Conservation (phyloP, 2,888 invertebrate genomes). For the Pseudolycoriella hygida region DNA sequence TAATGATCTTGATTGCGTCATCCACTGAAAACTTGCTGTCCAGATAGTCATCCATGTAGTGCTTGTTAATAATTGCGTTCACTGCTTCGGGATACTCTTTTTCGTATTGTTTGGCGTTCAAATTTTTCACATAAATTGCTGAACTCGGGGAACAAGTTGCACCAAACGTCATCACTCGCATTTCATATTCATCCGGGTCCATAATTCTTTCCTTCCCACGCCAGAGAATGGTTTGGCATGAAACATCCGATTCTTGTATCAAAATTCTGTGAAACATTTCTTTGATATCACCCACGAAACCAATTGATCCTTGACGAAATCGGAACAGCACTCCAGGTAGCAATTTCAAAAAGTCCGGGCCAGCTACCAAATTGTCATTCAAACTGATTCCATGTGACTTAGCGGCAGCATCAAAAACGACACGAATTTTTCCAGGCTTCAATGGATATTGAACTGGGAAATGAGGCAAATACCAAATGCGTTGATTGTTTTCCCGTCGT, state of each 20-base stretch:
- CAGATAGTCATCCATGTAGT: not conserved
- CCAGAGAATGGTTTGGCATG: constrained; percentile 10
- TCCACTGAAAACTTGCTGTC: not conserved
- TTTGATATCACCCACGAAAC: constrained; percentile 10
- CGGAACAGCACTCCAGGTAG: constrained; percentile 11
- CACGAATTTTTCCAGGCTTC: constrained; percentile 14
- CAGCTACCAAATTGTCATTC: constrained; percentile 12
- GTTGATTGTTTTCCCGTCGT: constrained; percentile 2
- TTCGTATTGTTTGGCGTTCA: not conserved
- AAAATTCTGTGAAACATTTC: constrained; percentile 11
- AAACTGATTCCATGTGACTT: constrained; percentile 11
- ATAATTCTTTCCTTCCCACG: not conserved
- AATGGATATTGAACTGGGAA: constrained; percentile 12
- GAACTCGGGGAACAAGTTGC: not conserved
- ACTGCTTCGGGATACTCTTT: not conserved
- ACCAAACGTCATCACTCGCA: not conserved
- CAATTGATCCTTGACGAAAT: constrained; percentile 10
- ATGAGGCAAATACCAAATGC: constrained; percentile 14
- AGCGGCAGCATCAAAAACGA: constrained; percentile 16
- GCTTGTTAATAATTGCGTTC: not conserved
- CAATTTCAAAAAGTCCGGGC: constrained; percentile 12
- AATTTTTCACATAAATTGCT: not conserved
- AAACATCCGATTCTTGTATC: constrained; percentile 6
- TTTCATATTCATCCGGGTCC: not conserved
- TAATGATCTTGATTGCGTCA: not conserved